Conservation (phyloP, 2,113 vertebrate species). For the Psephotus haematonotus region DNA sequence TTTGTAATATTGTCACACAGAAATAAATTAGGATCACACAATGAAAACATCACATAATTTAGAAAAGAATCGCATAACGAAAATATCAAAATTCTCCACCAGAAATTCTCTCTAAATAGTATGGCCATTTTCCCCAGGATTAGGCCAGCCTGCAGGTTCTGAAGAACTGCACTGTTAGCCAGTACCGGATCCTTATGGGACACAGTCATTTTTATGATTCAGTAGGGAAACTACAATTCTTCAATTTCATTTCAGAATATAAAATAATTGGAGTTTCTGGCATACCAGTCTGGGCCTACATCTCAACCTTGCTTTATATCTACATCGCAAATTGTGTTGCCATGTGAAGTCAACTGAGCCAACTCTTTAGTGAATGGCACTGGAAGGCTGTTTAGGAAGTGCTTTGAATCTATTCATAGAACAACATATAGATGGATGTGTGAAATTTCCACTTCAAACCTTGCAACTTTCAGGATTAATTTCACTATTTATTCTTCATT, state of each 20-base stretch:
- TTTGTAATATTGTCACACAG: background rate
- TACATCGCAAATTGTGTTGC: background rate
- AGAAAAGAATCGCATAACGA: background rate
- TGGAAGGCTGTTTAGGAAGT: background rate
- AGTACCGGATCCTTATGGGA: background rate
- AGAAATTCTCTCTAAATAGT: background rate
- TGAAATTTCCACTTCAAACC: background rate
- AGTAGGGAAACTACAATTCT: background rate
- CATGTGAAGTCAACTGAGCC: background rate
- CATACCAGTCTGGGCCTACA: background rate
- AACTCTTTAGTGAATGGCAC: background rate
- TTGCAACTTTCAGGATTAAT: background rate
- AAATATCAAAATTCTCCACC: background rate
- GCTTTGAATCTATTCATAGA: background rate
- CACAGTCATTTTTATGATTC: background rate
- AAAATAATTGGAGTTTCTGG: background rate
- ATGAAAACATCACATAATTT: background rate
- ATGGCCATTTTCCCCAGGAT: background rate
- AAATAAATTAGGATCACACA: background rate
- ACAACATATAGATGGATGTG: background rate
- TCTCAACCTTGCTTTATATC: background rate
- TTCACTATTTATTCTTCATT: conserved; percentile 4
- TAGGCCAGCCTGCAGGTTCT: background rate
- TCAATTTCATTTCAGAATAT: background rate
- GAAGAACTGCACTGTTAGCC: background rate